Percentiles rank a stretch among this genome's conserved stretches.
Conservation (phyloP, 2,797 vertebrate genomes). For the Chromobotia macracanthus region DNA sequence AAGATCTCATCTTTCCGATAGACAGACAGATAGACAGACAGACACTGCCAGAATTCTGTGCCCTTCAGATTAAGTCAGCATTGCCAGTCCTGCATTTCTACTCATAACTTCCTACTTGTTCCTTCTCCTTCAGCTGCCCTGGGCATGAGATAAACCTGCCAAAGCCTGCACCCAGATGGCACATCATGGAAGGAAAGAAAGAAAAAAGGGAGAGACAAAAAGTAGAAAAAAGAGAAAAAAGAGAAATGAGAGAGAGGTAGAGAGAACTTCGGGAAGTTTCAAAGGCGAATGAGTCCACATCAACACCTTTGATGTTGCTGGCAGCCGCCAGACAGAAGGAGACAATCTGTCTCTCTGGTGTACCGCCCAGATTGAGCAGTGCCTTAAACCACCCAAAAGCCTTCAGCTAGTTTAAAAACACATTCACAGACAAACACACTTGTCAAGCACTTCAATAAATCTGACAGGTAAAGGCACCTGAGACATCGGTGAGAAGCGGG, state of each 20-base stretch:
- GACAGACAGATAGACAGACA: not conserved
- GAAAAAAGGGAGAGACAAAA: slow-evolving; percentile 24
- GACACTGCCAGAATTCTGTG: slow-evolving; percentile 10
- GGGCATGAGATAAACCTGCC: slow-evolving; percentile 41
- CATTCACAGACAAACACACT: slow-evolving; percentile 34
- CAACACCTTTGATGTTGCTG: slow-evolving; percentile 55
- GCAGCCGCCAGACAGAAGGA: slow-evolving; percentile 53
- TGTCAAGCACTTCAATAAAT: slow-evolving; percentile 33
- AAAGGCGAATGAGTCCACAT: slow-evolving; percentile 45
- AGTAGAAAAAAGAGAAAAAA: slow-evolving; percentile 11
- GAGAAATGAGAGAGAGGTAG: slow-evolving; percentile 27
- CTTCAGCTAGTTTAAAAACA: slow-evolving; percentile 46
- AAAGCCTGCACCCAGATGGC: slow-evolving; percentile 41
- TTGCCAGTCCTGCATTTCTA: not conserved
- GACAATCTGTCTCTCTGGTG: slow-evolving; percentile 53
- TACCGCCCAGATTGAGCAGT: slow-evolving; percentile 43
- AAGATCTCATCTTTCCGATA: no score
- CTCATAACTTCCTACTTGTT: slow-evolving; percentile 12
- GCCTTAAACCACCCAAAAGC: slow-evolving; percentile 44
- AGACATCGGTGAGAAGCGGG: slow-evolving; percentile 9
- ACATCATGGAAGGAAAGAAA: slow-evolving; percentile 18
- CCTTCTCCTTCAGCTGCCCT: slow-evolving; percentile 8
- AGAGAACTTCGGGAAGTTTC: slow-evolving; percentile 49
- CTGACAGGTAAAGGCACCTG: slow-evolving; percentile 40
- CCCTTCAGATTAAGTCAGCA: not conserved